These are phyloP conservation scores for Linepithema humile DNA, from an alignment of 1,140 invertebrate genomes.

Conservation along the genomic window DNA sequence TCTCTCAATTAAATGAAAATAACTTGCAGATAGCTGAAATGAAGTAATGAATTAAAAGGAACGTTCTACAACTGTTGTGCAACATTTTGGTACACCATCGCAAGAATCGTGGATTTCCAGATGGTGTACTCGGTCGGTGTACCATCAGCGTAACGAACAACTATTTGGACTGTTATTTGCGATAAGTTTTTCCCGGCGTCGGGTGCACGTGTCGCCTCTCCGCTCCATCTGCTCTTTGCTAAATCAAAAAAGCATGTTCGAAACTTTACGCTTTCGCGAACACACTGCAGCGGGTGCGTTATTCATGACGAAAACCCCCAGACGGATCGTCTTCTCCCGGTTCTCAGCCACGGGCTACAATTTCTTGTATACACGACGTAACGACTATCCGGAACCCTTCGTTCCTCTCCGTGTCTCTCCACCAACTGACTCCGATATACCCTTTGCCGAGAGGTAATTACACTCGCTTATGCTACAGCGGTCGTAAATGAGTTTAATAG, in stretches of 20 bases:
- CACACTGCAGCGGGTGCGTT: constrained; percentile 60
- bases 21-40: background rate
- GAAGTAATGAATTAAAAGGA: background rate
- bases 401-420: background rate
- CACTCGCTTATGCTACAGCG: background rate
- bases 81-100: background rate
- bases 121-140: constrained; percentile 39
- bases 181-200: constrained; percentile 39
- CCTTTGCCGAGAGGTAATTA: constrained; percentile 11
- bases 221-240: constrained; percentile 49
- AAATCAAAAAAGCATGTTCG: constrained; percentile 52
- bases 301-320: constrained; percentile 70
- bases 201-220: constrained; percentile 43
- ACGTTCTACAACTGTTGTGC: background rate
- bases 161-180: constrained; percentile 52
- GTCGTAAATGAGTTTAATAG: constrained; percentile 34
- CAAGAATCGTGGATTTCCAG: constrained; percentile 32
- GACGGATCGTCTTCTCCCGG: constrained; percentile 61
- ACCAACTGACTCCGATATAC: constrained; percentile 3
- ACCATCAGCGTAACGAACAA: constrained; percentile 50
- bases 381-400: constrained; percentile 35
- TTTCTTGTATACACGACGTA: constrained; percentile 67
- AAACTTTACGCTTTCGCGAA: constrained; percentile 52
- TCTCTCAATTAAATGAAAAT: background rate
- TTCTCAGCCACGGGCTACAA: constrained; percentile 60